Base-by-base conservation (phyloP, 2,113 vertebrate genomes). In the Calonectris borealis region DNA sequence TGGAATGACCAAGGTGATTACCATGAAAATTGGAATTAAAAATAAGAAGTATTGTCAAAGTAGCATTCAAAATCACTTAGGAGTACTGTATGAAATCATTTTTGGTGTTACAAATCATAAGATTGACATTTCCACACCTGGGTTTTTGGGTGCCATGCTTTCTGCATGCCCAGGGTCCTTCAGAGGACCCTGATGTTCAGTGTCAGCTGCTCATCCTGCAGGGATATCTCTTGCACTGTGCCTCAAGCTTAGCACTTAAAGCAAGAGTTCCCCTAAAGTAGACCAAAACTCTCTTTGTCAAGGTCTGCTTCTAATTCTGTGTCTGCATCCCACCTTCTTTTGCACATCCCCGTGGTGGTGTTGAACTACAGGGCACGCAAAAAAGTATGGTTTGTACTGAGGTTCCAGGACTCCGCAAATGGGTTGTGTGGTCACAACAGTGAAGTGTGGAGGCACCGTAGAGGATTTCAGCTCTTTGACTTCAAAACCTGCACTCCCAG, bases 351-450 rank as follows among this genome's bases (percentile, higher is more conserved):
- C 1, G 0, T 69, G 61, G 26, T 72, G 58, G 0, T n/a, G 29
- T 25, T 83, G 77, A 61, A 3, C 62, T 38, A 0, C 16, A 68
- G 84, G 64, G 29, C 10, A 4, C 0, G 0, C 65, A n/a, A 2
- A 49, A 38, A 49, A 21, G 6, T 34, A 3, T 25, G 31, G 34
- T 26, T 85, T 49, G 26, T 46, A 8, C 34, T 65, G 78, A 42
- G 49, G 25, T 57, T 78, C 42, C 60, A 29, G 72, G 80, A 36
- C 64, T 49, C 34, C n/a, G 3, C 6, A 49, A 8, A 34, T 17
- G n/a, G 38, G 5, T 40, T 24, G 42, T 87, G n/a, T 84, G 57
- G 57, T 6, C 18, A 6, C 72, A 79, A 1, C 38, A 55, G 42
- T 16, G n/a, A 34, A 32, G 16, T 15, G 21, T 36, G 46, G 40